Percentiles rank a stretch among this genome's conserved stretches.
Conservation (phyloP, 1,140 invertebrate species). For the Tribolium madens region DNA sequence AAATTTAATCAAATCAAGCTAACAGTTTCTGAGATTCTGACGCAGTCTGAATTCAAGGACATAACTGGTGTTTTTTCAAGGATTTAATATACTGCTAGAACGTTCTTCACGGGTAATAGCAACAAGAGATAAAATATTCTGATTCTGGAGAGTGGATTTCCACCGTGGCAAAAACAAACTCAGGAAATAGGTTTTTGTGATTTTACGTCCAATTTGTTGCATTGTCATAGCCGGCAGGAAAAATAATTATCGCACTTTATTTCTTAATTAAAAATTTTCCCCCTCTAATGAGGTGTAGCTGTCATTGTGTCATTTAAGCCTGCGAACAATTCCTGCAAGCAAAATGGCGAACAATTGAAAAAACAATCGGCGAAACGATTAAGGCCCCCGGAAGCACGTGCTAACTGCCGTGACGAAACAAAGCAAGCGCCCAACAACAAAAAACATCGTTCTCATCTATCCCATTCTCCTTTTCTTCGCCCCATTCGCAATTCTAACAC, state of each 20-base stretch:
- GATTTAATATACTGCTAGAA: constrained; percentile 19
- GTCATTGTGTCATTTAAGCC: not conserved
- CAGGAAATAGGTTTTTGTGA: no score
- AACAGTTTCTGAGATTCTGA: constrained; percentile 17
- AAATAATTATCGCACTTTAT: constrained; percentile 12
- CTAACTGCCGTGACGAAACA: constrained; percentile 40
- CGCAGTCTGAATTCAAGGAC: constrained; percentile 19
- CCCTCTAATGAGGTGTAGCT: not conserved
- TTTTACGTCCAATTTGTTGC: not conserved
- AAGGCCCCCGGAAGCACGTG: constrained; percentile 40
- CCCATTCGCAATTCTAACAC: constrained; percentile 42
- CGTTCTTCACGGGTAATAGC: not conserved
- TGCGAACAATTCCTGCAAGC: constrained; percentile 12
- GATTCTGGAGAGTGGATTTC: not conserved
- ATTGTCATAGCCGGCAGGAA: not conserved
- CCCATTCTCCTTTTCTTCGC: constrained; percentile 31
- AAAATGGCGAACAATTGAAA: constrained; percentile 40
- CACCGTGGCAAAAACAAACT: no score
- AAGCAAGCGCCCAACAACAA: constrained; percentile 39
- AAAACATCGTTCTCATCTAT: constrained; percentile 42
- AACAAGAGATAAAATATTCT: not conserved
- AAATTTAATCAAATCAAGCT: constrained; percentile 35
- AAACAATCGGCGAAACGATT: constrained; percentile 43
- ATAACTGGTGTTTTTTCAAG: constrained; percentile 20
- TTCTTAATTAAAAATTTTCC: constrained; percentile 9